A percentile compares a stretch with the other conserved stretches of the same genome.
These are phyloP conservation scores for Zoanthus sansibaricus DNA, from an alignment of 92 coral and sea anemone genomes.

Conservation along the genomic window DNA sequence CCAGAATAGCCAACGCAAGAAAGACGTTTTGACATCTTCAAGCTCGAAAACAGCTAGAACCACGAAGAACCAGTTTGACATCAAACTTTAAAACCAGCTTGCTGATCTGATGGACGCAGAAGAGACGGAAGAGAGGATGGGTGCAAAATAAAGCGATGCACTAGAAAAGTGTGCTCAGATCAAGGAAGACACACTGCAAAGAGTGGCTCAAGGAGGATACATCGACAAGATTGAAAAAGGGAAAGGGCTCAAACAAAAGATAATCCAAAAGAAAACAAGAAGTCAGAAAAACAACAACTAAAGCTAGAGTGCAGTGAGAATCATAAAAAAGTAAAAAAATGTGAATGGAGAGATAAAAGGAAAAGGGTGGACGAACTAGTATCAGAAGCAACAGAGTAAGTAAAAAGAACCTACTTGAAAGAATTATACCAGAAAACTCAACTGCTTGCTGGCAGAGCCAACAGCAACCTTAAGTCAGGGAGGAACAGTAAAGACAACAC, in stretches of 20 bases:
- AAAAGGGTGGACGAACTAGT: neutral
- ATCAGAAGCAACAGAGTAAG: constrained; percentile 1
- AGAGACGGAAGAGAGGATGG: neutral
- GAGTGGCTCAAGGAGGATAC: neutral
- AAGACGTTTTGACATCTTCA: neutral
- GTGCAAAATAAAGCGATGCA: neutral
- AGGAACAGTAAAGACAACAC: neutral
- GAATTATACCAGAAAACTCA: neutral
- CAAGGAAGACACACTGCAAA: neutral
- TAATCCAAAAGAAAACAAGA: neutral
- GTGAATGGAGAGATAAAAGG: constrained; percentile 3
- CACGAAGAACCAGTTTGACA: neutral
- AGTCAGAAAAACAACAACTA: neutral
- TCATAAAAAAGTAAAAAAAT: neutral
- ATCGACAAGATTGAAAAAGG: neutral
- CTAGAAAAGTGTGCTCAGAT: neutral
- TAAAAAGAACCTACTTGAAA: neutral
- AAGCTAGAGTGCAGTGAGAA: neutral
- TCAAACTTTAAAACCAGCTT: neutral
- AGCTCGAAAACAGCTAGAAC: neutral
- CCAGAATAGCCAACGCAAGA: neutral
- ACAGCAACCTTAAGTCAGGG: neutral
- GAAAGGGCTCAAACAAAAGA: constrained; percentile 7
- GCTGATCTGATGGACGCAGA: neutral
- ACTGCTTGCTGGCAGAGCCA: constrained; percentile 12